A percentile compares a stretch with the other conserved stretches of the same genome.
phyloP scores from a whole-genome alignment of 2,797 vertebrate genomes.

The Mionectes olivaceus region DNA sequence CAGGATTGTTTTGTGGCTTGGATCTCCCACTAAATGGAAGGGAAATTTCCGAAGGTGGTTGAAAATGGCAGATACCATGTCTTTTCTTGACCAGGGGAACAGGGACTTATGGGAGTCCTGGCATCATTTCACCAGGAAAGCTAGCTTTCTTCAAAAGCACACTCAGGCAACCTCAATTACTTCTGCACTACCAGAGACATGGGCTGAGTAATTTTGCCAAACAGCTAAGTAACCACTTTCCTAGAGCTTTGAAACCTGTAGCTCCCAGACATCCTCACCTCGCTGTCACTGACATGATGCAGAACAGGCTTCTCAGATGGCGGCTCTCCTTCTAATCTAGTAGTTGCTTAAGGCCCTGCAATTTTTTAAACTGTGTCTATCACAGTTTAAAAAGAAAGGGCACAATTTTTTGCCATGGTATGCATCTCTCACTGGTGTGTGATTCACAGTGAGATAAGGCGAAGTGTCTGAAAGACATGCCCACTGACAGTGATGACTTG shows the following conservation, averaged over 20 bases:
- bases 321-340: neutral
- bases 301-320: neutral
- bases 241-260: neutral
- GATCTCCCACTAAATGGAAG: neutral
- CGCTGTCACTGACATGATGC: neutral
- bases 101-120: neutral
- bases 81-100: neutral
- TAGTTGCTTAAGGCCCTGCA: conserved; percentile 4
- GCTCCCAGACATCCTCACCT: conserved; percentile 12
- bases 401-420: neutral
- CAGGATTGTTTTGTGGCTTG: neutral
- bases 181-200: neutral
- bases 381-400: neutral
- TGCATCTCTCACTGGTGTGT: neutral
- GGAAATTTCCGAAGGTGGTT: neutral
- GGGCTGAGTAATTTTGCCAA: neutral
- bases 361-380: conserved; percentile 4
- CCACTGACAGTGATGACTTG: neutral
- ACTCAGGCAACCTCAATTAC: neutral
- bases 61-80: neutral
- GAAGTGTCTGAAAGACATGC: neutral
- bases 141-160: neutral
- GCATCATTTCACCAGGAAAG: neutral
- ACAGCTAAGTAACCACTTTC: neutral
- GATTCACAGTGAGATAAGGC: neutral